These are phyloP conservation scores for Ormyrus nitidulus DNA, from an alignment of 2,888 invertebrate species.

Conservation along the genomic window DNA sequence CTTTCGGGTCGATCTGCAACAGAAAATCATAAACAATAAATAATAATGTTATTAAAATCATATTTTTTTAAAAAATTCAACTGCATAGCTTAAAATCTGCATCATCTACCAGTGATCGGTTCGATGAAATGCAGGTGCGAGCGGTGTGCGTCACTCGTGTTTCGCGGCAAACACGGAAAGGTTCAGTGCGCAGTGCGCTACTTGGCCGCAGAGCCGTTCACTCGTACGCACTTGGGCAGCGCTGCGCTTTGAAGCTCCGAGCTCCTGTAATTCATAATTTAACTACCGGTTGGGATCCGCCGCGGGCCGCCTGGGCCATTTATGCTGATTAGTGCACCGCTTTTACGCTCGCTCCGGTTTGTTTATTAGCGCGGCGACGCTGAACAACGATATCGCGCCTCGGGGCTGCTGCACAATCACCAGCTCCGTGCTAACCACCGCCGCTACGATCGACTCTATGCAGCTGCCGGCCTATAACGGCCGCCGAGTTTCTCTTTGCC, in stretches of 20 bases:
- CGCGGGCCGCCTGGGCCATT: slow-evolving; percentile 46
- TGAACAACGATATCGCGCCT: slow-evolving; percentile 39
- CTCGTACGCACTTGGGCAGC: background rate
- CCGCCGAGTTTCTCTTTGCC: slow-evolving; percentile 57
- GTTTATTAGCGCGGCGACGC: slow-evolving; percentile 54
- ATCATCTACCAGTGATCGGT: too few relatives aligned
- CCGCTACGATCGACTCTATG: background rate
- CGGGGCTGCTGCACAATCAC: slow-evolving; percentile 27
- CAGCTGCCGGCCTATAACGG: too few relatives aligned
- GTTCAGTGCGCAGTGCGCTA: slow-evolving; percentile 3
- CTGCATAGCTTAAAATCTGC: too few relatives aligned
- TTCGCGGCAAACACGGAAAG: too few relatives aligned
- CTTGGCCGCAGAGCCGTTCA: slow-evolving; percentile 3
- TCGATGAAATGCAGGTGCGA: too few relatives aligned
- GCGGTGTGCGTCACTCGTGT: too few relatives aligned
- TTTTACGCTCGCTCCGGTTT: slow-evolving; percentile 50
- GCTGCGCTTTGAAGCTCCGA: slow-evolving; percentile 43
- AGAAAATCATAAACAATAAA: slow-evolving; percentile 63
- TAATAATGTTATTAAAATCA: background rate
- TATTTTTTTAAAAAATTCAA: too few relatives aligned
- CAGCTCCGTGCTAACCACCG: background rate
- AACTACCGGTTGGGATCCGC: slow-evolving; percentile 55
- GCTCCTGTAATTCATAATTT: slow-evolving; percentile 61
- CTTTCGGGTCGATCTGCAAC: slow-evolving; percentile 99
- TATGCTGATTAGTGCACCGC: slow-evolving; percentile 61